Conservation (phyloP, 2,113 vertebrate species). For the Isichthys henryi region DNA sequence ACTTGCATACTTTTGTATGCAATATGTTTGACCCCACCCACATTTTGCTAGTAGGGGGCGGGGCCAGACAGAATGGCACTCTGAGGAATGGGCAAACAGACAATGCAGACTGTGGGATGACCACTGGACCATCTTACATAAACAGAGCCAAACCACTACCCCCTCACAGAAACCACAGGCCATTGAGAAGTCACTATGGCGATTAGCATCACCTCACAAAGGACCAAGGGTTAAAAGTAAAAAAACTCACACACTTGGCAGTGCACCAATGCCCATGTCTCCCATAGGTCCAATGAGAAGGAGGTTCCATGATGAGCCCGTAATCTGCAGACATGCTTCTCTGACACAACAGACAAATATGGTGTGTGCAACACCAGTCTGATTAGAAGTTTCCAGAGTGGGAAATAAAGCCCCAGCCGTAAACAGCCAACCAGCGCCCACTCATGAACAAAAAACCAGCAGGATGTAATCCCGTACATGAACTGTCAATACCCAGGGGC, state of each 20-base stretch:
- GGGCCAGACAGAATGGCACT: not conserved
- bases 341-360: not conserved
- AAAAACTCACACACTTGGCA: not conserved
- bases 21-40: not conserved
- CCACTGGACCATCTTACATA: not conserved
- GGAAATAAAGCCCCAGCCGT: not conserved
- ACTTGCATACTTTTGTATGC: no score
- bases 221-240: not conserved
- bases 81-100: not conserved
- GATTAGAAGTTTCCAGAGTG: not conserved
- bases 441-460: not conserved
- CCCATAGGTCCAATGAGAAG: not conserved
- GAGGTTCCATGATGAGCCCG: not conserved
- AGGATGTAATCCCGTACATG: not conserved
- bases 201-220: not conserved
- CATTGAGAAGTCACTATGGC: not conserved
- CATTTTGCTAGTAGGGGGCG: not conserved
- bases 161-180: not conserved
- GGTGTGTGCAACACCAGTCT: not conserved
- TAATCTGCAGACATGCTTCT: not conserved
- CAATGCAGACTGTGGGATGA: not conserved
- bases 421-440: not conserved
- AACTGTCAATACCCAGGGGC: not conserved
- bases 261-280: not conserved
- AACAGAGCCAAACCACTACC: not conserved